Percentiles rank a stretch among this genome's conserved stretches.
These are phyloP conservation scores for Dicranocentrus wangi DNA, from an alignment of 2,888 invertebrate species.

Conservation along the genomic window DNA sequence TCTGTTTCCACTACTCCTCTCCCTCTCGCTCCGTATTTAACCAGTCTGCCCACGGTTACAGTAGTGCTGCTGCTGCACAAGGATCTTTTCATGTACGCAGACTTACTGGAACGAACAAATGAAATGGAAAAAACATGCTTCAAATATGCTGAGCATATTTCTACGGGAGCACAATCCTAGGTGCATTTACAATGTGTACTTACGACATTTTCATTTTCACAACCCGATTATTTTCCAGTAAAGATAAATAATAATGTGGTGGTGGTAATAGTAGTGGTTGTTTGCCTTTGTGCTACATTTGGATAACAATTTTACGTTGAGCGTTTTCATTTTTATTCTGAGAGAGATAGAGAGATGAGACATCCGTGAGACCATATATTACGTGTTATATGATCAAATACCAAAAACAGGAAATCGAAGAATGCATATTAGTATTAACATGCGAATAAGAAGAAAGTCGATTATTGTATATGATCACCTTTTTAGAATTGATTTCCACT, in stretches of 20 bases:
- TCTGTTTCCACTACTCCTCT: conserved; percentile 1
- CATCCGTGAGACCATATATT: conserved; percentile 17
- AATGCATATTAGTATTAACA: conserved; percentile 5
- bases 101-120: not conserved
- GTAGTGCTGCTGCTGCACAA: not conserved
- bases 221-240: too few relatives aligned
- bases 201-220: too few relatives aligned
- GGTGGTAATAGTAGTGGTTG: too few relatives aligned
- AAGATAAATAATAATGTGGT: too few relatives aligned
- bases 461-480: conserved; percentile 11
- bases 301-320: not conserved
- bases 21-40: not conserved
- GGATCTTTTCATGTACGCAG: not conserved
- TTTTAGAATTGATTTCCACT: not conserved
- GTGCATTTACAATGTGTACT: too few relatives aligned
- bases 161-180: too few relatives aligned
- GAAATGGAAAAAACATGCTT: not conserved
- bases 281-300: too few relatives aligned
- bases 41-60: not conserved
- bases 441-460: conserved; percentile 5
- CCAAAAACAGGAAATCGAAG: conserved; percentile 18
- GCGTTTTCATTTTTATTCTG: conserved; percentile 15
- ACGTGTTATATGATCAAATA: conserved; percentile 22
- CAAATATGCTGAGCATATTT: too few relatives aligned
- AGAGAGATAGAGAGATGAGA: conserved; percentile 12